Base-by-base conservation (phyloP, 2,113 vertebrate genomes). In the Bathybates hornii region DNA sequence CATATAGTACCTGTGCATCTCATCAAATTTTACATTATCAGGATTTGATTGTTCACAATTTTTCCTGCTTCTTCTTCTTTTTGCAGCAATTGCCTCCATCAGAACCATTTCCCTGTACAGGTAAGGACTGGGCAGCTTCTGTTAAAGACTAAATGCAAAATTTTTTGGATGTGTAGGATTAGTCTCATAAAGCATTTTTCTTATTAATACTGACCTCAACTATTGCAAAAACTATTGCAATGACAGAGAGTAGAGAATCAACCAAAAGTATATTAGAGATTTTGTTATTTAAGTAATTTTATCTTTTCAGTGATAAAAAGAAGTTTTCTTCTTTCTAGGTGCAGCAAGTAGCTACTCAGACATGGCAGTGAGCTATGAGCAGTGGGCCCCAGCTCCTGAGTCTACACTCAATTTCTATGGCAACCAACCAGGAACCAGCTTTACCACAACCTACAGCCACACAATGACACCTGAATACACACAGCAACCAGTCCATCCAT, bases 321-420 rank as follows among this genome's bases (percentile, higher is more conserved):
- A 7, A 56, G 9, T 9, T 7, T 8, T 52, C 27, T 52, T 48
- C 19, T 14, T 90, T 80, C 13, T 82, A 96, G 97, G 93, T 76
- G 89, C 93, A 78, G 89, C 92, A 84, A 89, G 90, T 83, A 95
- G 93, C 90, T 95, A 92, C 88, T 87, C 94, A 81, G 93, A 96
- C 56, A 96, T 97, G 97, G 93, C 94, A 45, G 90, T 95, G 80
- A 92, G 94, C 84, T 95, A 68, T 57, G 90, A 94, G 36, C 83
- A 63, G 10, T 97, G 96, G 96, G 11, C 85, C 3, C 14, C 85
- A 6, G 5, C 87, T 38, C 8, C 81, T 81, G 94, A 95, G 53
- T 7, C 91, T 1, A 17, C 86, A 4, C 66, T 89, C 16, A 83
- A 19, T 80, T 96, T 93, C 63, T 91, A 93, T 81, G 6, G 54